These are phyloP conservation scores for Pissodes strobi DNA, from an alignment of 1,140 invertebrate genomes.

Conservation along the genomic window DNA sequence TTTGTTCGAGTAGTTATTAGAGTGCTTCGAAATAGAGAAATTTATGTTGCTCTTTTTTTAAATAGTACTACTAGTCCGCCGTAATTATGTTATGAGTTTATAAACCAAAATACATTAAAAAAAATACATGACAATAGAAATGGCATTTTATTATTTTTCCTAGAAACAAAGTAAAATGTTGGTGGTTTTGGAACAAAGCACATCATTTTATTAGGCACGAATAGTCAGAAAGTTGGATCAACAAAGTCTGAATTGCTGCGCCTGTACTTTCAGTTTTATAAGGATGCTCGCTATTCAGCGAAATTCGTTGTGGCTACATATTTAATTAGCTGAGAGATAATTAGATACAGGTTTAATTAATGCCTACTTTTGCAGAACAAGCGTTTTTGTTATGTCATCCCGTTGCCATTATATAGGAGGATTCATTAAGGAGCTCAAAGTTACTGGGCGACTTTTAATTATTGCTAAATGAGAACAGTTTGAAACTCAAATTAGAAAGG, in stretches of 20 bases:
- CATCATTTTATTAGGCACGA: too few relatives aligned
- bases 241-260: not conserved
- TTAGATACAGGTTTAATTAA: constrained; percentile 53
- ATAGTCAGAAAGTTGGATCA: too few relatives aligned
- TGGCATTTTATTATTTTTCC: too few relatives aligned
- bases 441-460: constrained; percentile 36
- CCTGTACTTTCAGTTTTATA: constrained; percentile 51
- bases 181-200: too few relatives aligned
- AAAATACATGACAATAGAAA: too few relatives aligned
- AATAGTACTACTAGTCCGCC: too few relatives aligned
- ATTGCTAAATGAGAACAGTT: constrained; percentile 37
- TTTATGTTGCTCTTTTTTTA: too few relatives aligned
- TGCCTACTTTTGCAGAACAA: constrained; percentile 47
- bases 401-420: constrained; percentile 33
- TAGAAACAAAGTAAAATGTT: too few relatives aligned
- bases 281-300: constrained; percentile 48
- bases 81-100: too few relatives aligned
- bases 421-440: constrained; percentile 39
- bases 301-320: constrained; percentile 50
- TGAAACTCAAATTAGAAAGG: constrained; percentile 35
- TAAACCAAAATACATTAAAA: too few relatives aligned
- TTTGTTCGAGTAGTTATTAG: too few relatives aligned
- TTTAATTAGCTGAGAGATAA: constrained; percentile 52
- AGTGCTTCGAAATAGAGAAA: too few relatives aligned
- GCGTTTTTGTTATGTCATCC: constrained; percentile 44